phyloP scores from a whole-genome alignment of 2,113 vertebrate genomes.

The Mastomys natalensis region DNA sequence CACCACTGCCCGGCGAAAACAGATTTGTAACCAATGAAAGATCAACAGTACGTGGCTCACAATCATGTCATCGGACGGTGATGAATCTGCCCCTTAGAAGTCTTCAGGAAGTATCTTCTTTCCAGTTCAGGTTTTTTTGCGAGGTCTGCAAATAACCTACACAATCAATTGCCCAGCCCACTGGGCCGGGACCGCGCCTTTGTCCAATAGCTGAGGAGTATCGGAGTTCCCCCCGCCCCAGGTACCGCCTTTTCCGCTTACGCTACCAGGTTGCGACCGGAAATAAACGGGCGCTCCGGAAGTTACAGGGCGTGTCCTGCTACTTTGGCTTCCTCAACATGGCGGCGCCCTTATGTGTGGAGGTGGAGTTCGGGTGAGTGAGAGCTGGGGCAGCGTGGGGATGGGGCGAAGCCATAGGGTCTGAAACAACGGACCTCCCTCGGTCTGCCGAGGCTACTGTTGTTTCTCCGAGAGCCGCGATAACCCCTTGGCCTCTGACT shows the following conservation, averaged over 20 bases:
- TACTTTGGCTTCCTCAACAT: slow-evolving; percentile 87
- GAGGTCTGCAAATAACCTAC: not conserved
- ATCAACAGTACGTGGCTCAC: slow-evolving; percentile 17
- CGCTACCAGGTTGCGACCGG: not conserved
- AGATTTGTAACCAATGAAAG: not conserved
- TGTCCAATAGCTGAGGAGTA: not conserved
- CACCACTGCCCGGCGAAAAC: not conserved
- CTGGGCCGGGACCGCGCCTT: not conserved
- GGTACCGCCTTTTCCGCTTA: slow-evolving; percentile 62
- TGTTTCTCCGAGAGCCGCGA: not conserved
- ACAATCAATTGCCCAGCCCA: not conserved
- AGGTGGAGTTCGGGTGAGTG: slow-evolving; percentile 95
- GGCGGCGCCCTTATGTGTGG: slow-evolving; percentile 93
- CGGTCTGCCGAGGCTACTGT: not conserved
- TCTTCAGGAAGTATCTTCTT: not conserved
- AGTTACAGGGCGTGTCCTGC: slow-evolving; percentile 63
- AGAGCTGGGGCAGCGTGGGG: slow-evolving; percentile 23
- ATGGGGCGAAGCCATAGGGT: not conserved
- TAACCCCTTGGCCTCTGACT: not conserved
- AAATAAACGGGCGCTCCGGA: slow-evolving; percentile 60
- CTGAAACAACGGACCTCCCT: not conserved
- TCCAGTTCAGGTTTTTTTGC: not conserved
- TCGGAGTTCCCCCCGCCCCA: no score
- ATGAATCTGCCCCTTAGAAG: not conserved
- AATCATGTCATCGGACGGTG: not conserved